Evolutionary conservation across 2,888 invertebrate species (phyloP), one percentile per base, ranked within the genome.

Genomic region (Athrips mouffetella): DNA sequence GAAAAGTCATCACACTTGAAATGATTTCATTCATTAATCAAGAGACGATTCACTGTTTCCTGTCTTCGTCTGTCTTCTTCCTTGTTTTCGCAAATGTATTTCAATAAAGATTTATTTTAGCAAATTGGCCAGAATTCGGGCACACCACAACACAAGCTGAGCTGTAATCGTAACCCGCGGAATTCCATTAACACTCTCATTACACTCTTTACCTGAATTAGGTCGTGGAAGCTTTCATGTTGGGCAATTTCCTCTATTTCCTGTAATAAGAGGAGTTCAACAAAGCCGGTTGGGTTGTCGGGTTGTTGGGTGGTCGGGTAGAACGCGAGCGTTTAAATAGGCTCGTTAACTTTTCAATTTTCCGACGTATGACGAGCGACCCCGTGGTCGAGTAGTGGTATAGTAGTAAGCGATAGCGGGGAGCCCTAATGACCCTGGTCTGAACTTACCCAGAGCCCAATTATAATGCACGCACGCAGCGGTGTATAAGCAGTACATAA

Each of bases 341-440:
- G 81, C 84, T 83, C 79, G 82, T 85, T 84, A 84, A 80, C 82
- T 83, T 84, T 84, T 85, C 83, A 84, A 85, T 84, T 84, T 84
- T 80, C 81, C 69, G 63, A 71, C 75, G 67, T 75, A 75, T 73
- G 80, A 73, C 65, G 60, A 55, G 67, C 71, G 70, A 71, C 50
- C 31, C 31, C 18, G 13, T 13, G 35, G 21, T 42, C 29, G 45
- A 47, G 48, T 15, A 30, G 35, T 30, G 39, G 16, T 45, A 31
- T 10, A 30, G 42, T 42, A 20, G 25, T 39, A 27, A 46, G 50
- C 33, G 50, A 20, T 1, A 16, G 39, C 31, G 33, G n/a, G 31
- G 20, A 31, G 16, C 8, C 20, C 6, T 37, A 2, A 5, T 27
- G 7, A 5, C 27, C 10, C 8, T n/a, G n/a, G n/a, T n/a, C n/a